Evolutionary conservation across 2,113 vertebrate genomes (phyloP).

Genomic region (Rhinopomastus cyanomelas): DNA sequence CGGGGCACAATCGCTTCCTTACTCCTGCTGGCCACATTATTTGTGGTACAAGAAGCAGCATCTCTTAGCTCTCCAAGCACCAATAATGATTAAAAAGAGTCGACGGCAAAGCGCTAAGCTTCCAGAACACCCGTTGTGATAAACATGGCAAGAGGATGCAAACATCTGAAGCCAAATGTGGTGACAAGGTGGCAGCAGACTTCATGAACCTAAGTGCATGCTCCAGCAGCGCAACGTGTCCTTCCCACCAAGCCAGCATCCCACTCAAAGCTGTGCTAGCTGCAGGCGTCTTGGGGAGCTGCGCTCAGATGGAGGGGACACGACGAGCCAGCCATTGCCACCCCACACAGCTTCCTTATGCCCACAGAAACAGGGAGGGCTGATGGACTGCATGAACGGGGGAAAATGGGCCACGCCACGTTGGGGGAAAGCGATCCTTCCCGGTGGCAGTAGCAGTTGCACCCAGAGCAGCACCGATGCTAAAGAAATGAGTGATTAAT

Average conservation of each 20-base stretch:
- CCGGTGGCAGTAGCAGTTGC: background rate
- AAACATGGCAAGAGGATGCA: background rate
- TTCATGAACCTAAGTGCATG: too few species aligned
- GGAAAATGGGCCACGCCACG: background rate
- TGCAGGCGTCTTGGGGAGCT: too few species aligned
- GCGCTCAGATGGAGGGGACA: background rate
- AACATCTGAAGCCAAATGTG: background rate
- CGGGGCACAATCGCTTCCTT: too few species aligned
- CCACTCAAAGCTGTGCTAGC: background rate
- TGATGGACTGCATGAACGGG: background rate
- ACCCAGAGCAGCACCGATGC: rapidly evolving
- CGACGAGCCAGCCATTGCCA: background rate
- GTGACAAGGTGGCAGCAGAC: background rate
- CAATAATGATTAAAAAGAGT: background rate
- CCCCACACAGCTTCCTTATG: rapidly evolving
- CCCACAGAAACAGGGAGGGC: rapidly evolving
- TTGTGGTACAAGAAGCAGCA: background rate
- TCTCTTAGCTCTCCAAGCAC: background rate
- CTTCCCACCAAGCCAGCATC: rapidly evolving
- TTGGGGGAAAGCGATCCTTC: background rate
- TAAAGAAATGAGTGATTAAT: background rate
- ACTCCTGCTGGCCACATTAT: too few species aligned
- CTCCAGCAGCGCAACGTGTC: background rate
- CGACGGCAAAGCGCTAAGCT: background rate
- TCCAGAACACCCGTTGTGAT: background rate